Evolutionary conservation across 1,140 invertebrate species (phyloP), one percentile per base, ranked within the genome.

Genomic region (Zaprionus capensis): DNA sequence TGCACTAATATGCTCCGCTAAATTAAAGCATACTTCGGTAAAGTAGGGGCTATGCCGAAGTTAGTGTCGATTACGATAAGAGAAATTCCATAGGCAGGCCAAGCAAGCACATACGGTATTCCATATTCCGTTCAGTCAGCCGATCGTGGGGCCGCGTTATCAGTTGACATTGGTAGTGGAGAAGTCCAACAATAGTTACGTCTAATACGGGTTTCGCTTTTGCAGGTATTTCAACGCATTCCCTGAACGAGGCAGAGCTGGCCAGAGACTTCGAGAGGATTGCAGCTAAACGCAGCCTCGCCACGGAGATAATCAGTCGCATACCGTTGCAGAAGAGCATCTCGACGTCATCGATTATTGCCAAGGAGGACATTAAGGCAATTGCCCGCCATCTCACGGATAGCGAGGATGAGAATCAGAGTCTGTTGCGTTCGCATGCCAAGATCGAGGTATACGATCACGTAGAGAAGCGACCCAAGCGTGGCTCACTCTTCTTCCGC

Each of bases 241-340:
- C 97, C 0, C 93, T 97, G 22, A 97, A 97, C 82, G 96, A 97
- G 93, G 96, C 96, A 70, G 96, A 97, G 93, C 93, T 97, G 80
- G 96, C 96, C 93, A 94, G 94, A 81, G 95, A 95, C 90, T 95
- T 95, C 90, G 93, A 94, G 85, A 94, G 94, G 59, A 94, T 94
- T 49, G 91, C 90, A 9, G 94, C 91, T 93, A 95, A 94, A 93
- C 93, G 94, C 94, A 94, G 94, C 93, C 92, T 93, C 34, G 91
- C 91, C 63, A 91, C 94, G 55, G 93, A 95, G 81, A 93, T 97
- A 67, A 95, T 96, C 62, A 95, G 95, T 31, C 94, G 96, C 56
- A 94, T 97, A 79, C 96, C 96, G 59, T 94, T 98, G 64, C 97
- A 98, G 92, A 98, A 98, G 94, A 97, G 97, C 57, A 95, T 98